Evolutionary conservation across 2,888 invertebrate genomes (phyloP).

Genomic region (Netelia melanura): DNA sequence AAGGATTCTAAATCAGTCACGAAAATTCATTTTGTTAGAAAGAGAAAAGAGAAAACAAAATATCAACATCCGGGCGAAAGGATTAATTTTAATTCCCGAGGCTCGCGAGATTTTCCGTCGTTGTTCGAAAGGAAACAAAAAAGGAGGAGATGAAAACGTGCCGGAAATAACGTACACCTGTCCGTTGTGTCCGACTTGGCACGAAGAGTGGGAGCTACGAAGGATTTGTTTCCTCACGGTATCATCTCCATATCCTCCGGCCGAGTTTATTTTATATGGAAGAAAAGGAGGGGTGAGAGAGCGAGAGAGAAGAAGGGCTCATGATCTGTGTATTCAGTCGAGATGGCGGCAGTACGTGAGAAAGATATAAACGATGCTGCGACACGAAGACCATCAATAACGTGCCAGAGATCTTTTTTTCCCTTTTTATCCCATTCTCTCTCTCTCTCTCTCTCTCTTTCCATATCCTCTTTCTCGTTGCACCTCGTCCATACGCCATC

Average conservation of each 20-base stretch:
- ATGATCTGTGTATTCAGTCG: slow-evolving; percentile 76
- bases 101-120: neutral
- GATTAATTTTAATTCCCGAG: slow-evolving; percentile 38
- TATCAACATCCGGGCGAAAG: slow-evolving; percentile 2
- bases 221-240: slow-evolving; percentile 49
- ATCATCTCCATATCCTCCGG: slow-evolving; percentile 47
- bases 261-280: slow-evolving; percentile 61
- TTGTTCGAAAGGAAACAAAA: neutral
- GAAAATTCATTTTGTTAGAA: neutral
- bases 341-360: slow-evolving; percentile 77
- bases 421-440: slow-evolving; percentile 12
- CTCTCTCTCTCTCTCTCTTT: slow-evolving; percentile 20
- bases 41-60: neutral
- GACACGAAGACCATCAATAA: slow-evolving; percentile 80
- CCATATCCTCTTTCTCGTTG: slow-evolving; percentile 37
- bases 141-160: slow-evolving; percentile 41
- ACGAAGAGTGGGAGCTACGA: slow-evolving; percentile 6
- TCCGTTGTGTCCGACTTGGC: slow-evolving; percentile 42
- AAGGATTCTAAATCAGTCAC: slow-evolving; percentile 1
- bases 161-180: slow-evolving; percentile 44
- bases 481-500: slow-evolving; percentile 40
- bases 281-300: slow-evolving; percentile 39
- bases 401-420: slow-evolving; percentile 63
- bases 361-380: slow-evolving; percentile 80
- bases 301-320: slow-evolving; percentile 52